A percentile compares a stretch with the other conserved stretches of the same genome.
Evolutionary conservation across 2,888 invertebrate species (phyloP).

Genomic region (Crocallis elinguaria): DNA sequence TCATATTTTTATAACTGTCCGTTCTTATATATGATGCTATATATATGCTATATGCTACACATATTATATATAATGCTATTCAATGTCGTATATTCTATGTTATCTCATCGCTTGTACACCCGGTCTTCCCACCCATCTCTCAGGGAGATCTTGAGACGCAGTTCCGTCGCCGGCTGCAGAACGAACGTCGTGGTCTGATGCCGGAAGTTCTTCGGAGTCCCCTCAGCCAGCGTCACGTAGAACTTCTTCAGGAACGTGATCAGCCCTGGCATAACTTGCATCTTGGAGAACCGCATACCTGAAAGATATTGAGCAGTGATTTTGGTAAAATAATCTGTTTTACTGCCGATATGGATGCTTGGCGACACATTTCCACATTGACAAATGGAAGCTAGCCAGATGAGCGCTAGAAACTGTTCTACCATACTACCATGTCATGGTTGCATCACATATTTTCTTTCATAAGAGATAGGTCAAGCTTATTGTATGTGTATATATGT

Average conservation of each 20-base stretch:
- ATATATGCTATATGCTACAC: too few relatives aligned
- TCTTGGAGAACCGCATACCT: conserved; percentile 62
- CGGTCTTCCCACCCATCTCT: conserved; percentile 42
- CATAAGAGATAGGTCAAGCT: too few relatives aligned
- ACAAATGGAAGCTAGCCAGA: too few relatives aligned
- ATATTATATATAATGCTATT: too few relatives aligned
- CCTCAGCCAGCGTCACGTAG: conserved; percentile 48
- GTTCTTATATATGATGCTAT: too few relatives aligned
- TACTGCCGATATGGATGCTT: conserved; percentile 57
- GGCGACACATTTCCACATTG: too few relatives aligned
- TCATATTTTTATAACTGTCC: too few relatives aligned
- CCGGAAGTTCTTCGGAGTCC: conserved; percentile 39
- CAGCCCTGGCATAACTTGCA: conserved; percentile 58
- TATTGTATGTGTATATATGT: too few relatives aligned
- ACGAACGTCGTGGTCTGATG: conserved; percentile 27
- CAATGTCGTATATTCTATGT: not conserved
- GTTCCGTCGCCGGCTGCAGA: conserved; percentile 28
- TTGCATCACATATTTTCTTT: too few relatives aligned
- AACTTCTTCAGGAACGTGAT: conserved; percentile 58
- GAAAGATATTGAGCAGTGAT: conserved; percentile 16
- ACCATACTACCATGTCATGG: too few relatives aligned
- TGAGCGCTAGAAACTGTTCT: too few relatives aligned
- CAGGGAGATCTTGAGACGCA: conserved; percentile 29
- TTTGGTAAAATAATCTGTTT: not conserved
- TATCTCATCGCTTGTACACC: conserved; percentile 6